These are phyloP conservation scores for Tyria jacobaeae DNA, from an alignment of 2,888 invertebrate genomes.

Conservation along the genomic window DNA sequence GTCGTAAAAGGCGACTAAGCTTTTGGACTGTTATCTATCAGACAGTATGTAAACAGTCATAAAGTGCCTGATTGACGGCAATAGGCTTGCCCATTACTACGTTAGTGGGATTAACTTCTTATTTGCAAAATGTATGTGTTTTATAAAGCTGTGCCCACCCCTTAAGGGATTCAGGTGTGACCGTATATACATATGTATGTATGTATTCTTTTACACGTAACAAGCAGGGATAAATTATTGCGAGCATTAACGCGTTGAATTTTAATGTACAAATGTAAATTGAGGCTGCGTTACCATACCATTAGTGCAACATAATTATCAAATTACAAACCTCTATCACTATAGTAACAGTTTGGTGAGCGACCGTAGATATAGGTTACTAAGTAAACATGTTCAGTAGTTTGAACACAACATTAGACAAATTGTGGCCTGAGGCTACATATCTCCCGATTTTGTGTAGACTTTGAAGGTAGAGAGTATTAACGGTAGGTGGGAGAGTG, in stretches of 20 bases:
- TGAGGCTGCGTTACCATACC: background rate
- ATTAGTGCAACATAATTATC: constrained; percentile 6
- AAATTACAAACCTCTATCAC: constrained; percentile 10
- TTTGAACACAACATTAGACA: constrained; percentile 56
- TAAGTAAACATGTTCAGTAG: constrained; percentile 49
- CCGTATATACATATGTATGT: too few relatives aligned
- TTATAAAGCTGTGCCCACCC: too few relatives aligned
- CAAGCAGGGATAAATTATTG: background rate
- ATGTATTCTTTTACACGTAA: too few relatives aligned
- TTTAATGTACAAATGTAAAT: constrained; percentile 3
- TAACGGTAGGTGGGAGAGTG: constrained; percentile 14
- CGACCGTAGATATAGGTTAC: constrained; percentile 26
- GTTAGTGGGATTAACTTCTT: too few relatives aligned
- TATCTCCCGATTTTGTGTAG: constrained; percentile 34
- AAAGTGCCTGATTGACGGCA: too few relatives aligned
- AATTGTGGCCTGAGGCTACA: constrained; percentile 48
- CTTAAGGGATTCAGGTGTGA: too few relatives aligned
- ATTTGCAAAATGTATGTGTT: too few relatives aligned
- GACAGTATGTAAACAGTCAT: too few relatives aligned
- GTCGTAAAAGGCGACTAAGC: too few relatives aligned
- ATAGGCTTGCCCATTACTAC: too few relatives aligned
- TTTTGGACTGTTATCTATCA: too few relatives aligned
- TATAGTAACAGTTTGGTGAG: constrained; percentile 23
- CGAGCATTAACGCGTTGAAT: background rate
- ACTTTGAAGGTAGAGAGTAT: constrained; percentile 42